Evolutionary conservation across 64 coral and sea anemone species (phyloP).

Genomic region (Pocillopora verrucosa): DNA sequence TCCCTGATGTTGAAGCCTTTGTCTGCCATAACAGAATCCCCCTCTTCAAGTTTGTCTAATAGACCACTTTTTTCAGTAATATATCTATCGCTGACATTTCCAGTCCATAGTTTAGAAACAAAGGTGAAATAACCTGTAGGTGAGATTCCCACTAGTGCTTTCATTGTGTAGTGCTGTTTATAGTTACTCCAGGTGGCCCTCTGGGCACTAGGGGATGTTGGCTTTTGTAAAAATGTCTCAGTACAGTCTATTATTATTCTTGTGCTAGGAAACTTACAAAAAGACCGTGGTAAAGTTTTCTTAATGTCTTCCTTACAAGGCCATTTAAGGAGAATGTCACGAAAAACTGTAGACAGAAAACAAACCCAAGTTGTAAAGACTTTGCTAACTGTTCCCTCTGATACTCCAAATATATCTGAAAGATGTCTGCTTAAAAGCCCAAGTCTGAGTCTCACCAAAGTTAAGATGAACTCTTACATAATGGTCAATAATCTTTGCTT

Average conservation of each 20-base stretch:
- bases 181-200: conserved; percentile 34
- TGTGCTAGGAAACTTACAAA: neutral
- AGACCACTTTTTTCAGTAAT: conserved; percentile 35
- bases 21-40: conserved; percentile 13
- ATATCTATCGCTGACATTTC: neutral
- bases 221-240: conserved; percentile 17
- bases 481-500: neutral
- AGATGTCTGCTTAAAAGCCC: conserved; percentile 46
- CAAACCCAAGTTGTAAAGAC: conserved; percentile 2
- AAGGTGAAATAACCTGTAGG: conserved; percentile 10
- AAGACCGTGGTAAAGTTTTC: neutral
- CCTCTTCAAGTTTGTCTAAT: neutral
- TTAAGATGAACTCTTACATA: neutral
- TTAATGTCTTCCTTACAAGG: neutral
- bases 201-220: conserved; percentile 21
- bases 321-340: conserved; percentile 1
- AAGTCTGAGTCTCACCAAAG: conserved; percentile 3
- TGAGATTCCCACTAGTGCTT: conserved; percentile 15
- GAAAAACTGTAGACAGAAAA: conserved; percentile 23
- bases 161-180: conserved; percentile 11
- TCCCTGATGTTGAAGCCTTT: conserved; percentile 57
- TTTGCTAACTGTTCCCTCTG: neutral
- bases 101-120: neutral
- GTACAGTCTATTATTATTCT: conserved; percentile 17
- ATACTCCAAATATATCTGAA: conserved; percentile 48